Percentiles rank a stretch among this genome's conserved stretches.
phyloP scores from a whole-genome alignment of 2,888 invertebrate species.

The Gerosis bhagava region DNA sequence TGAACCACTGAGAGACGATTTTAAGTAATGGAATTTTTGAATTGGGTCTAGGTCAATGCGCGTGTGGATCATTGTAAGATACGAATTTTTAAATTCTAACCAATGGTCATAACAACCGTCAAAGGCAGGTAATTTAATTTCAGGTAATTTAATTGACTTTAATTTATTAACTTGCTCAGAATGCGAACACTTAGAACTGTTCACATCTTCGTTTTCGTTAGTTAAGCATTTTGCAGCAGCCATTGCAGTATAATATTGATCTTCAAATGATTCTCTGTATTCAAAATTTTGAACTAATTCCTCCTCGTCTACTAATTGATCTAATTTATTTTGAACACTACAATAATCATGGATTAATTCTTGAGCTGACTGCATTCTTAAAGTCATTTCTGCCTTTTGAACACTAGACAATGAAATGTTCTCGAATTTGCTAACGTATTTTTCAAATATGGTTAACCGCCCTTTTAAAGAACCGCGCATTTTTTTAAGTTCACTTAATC shows the following conservation, averaged over 20 bases:
- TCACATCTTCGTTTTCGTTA: not conserved
- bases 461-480: conserved; percentile 1
- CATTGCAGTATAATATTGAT: conserved; percentile 4
- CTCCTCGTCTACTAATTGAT: not conserved
- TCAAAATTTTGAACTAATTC: not conserved
- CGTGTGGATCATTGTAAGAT: conserved; percentile 26
- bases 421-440: conserved; percentile 1
- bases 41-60: conserved; percentile 27
- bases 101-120: conserved; percentile 22
- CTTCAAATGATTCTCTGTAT: conserved; percentile 4
- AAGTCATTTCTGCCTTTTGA: not conserved
- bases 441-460: conserved; percentile 4
- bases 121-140: conserved; percentile 5
- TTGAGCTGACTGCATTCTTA: not conserved
- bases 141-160: not conserved
- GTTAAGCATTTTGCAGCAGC: conserved; percentile 6
- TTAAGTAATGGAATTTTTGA: conserved; percentile 22
- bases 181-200: conserved; percentile 5
- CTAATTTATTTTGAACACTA: conserved; percentile 6
- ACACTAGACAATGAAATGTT: conserved; percentile 1
- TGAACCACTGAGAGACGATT: conserved; percentile 14
- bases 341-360: not conserved
- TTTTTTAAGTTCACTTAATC: conserved; percentile 1
- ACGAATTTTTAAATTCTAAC: conserved; percentile 28
- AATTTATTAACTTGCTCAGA: not conserved